Evolutionary conservation across 2,888 invertebrate genomes (phyloP).

Genomic region (Escarpia spicata): DNA sequence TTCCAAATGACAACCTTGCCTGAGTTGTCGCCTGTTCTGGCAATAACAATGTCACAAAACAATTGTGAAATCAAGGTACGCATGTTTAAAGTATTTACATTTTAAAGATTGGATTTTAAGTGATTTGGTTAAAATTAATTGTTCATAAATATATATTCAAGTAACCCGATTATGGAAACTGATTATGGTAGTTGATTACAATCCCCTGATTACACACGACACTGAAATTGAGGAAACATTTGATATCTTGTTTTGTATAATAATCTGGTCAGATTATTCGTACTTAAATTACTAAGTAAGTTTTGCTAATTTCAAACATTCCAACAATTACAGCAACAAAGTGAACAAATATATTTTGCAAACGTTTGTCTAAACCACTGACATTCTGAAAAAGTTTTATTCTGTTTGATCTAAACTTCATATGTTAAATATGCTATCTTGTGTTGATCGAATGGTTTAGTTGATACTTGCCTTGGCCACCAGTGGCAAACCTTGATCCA

Average conservation of each 20-base stretch:
- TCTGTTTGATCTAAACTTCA: too few relatives aligned
- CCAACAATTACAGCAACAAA: not conserved
- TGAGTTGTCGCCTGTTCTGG: constrained; percentile 68
- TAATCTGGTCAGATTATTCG: too few relatives aligned
- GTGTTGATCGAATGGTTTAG: not conserved
- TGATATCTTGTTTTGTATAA: not conserved
- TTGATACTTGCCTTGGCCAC: constrained; percentile 69
- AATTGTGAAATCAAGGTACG: too few relatives aligned
- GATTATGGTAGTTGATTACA: not conserved
- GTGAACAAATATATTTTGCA: not conserved
- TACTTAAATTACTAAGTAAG: too few relatives aligned
- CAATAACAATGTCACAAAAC: not conserved
- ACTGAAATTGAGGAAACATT: too few relatives aligned
- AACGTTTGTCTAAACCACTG: not conserved
- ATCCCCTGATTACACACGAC: not conserved
- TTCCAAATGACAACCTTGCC: constrained; percentile 97
- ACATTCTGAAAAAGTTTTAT: not conserved
- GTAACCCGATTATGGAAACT: too few relatives aligned
- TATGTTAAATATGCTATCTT: too few relatives aligned
- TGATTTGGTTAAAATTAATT: not conserved
- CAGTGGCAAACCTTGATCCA: constrained; percentile 90
- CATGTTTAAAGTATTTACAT: not conserved
- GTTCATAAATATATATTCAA: too few relatives aligned
- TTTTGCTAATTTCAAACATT: not conserved
- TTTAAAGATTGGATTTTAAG: not conserved